Percentiles rank a stretch among this genome's conserved stretches.
Conservation (phyloP, 1,140 invertebrate species). For the Ips typographus region DNA sequence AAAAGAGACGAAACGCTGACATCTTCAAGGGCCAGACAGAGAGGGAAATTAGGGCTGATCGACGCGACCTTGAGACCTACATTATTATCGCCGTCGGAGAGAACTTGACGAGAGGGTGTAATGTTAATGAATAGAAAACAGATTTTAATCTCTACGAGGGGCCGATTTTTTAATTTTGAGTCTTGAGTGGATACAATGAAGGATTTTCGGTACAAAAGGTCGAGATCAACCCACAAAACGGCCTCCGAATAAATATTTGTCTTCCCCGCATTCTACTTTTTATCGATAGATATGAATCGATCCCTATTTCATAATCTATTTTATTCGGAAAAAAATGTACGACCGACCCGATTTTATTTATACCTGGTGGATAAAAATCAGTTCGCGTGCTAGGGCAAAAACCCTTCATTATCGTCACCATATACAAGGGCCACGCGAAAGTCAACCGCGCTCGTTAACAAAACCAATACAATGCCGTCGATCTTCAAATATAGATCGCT, state of each 20-base stretch:
- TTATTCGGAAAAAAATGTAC: too few species aligned
- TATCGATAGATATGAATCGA: too few species aligned
- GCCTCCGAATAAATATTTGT: too few species aligned
- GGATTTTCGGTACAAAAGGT: neutral
- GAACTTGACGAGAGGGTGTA: constrained; percentile 28
- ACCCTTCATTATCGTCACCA: constrained; percentile 24
- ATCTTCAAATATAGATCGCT: constrained; percentile 32
- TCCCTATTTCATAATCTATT: too few species aligned
- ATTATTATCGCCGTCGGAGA: constrained; percentile 17
- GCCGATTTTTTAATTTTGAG: constrained; percentile 25
- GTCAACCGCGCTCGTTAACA: constrained; percentile 18
- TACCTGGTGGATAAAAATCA: neutral
- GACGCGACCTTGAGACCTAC: constrained; percentile 23
- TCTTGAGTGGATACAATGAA: constrained; percentile 25
- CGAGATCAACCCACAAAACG: too few species aligned
- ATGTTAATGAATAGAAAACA: constrained; percentile 34
- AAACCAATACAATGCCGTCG: constrained; percentile 24
- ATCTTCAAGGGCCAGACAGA: neutral
- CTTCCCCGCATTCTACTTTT: too few species aligned
- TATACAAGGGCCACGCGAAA: constrained; percentile 21
- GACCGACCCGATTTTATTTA: too few species aligned
- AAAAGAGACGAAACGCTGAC: constrained; percentile 4
- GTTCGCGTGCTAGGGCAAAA: constrained; percentile 17
- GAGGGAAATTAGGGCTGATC: constrained; percentile 22
- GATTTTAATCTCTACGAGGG: constrained; percentile 23